Evolutionary conservation across 2,888 invertebrate species (phyloP).

Genomic region (Melipona bicolor): DNA sequence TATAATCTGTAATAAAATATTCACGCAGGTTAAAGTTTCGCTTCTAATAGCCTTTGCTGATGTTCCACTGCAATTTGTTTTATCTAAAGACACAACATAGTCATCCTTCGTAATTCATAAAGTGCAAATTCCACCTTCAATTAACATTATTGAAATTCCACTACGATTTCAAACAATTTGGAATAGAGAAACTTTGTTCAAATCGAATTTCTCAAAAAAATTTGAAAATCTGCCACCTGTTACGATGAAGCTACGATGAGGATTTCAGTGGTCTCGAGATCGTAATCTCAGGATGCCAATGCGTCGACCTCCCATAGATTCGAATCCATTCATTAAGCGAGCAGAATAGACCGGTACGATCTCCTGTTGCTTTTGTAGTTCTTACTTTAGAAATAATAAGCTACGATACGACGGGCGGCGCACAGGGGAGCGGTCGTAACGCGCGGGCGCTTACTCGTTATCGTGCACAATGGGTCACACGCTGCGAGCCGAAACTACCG

Average conservation of each 20-base stretch:
- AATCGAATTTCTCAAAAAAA: background rate
- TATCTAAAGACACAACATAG: background rate
- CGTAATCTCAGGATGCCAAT: constrained; percentile 28
- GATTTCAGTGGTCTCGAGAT: constrained; percentile 12
- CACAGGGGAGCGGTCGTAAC: constrained; percentile 48
- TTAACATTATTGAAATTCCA: no score
- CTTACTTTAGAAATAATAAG: constrained; percentile 57
- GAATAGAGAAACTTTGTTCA: no score
- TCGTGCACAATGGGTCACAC: constrained; percentile 68
- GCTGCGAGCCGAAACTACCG: constrained; percentile 72
- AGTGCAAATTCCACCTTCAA: no score
- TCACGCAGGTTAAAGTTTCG: background rate
- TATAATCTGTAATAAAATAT: background rate
- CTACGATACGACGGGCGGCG: constrained; percentile 50
- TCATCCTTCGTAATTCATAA: no score
- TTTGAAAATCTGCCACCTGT: background rate
- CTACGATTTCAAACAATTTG: no score
- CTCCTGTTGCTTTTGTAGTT: constrained; percentile 17
- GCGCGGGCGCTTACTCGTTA: constrained; percentile 69
- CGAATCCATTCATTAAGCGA: constrained; percentile 37
- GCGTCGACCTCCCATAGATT: constrained; percentile 35
- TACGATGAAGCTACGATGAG: background rate
- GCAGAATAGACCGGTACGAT: constrained; percentile 15
- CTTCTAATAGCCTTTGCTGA: background rate
- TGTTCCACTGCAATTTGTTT: background rate